Evolutionary conservation across 2,113 vertebrate genomes (phyloP).

Genomic region (human): DNA sequence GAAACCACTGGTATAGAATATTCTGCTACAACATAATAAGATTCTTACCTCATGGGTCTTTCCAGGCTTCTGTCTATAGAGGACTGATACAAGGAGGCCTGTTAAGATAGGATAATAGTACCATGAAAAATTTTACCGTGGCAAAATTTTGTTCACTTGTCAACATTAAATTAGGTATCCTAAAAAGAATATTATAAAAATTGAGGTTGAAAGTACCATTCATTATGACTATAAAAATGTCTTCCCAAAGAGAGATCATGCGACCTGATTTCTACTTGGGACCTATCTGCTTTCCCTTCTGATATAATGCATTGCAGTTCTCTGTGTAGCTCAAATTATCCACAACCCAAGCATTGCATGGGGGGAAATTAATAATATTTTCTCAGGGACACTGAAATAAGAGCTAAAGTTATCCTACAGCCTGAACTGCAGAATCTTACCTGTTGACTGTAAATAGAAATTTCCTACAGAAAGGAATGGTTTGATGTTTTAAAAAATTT

Average conservation of each 20-base stretch:
- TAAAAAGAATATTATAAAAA: slow-evolving; percentile 41
- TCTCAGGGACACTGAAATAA: not conserved
- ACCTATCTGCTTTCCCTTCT: not conserved
- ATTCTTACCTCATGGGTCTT: slow-evolving; percentile 92
- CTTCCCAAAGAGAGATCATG: not conserved
- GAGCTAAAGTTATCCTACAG: not conserved
- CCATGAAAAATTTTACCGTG: slow-evolving; percentile 16
- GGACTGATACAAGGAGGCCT: slow-evolving; percentile 92
- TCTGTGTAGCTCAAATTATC: not conserved
- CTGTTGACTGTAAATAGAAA: not conserved
- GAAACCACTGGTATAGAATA: not conserved
- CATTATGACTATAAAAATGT: not conserved
- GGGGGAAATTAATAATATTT: not conserved
- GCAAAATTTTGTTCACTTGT: not conserved
- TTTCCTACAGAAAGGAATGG: not conserved
- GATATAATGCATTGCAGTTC: not conserved
- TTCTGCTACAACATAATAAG: not conserved
- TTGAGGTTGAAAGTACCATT: not conserved
- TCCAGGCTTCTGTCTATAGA: slow-evolving; percentile 91
- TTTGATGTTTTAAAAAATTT: slow-evolving; percentile 17
- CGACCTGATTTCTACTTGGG: not conserved
- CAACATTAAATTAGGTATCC: not conserved
- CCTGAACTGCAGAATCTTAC: not conserved
- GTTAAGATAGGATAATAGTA: slow-evolving; percentile 82
- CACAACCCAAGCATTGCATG: not conserved